Percentiles rank a stretch among this genome's conserved stretches.
Evolutionary conservation across 2,888 invertebrate species (phyloP).

Genomic region (Stenotaenia linearis): DNA sequence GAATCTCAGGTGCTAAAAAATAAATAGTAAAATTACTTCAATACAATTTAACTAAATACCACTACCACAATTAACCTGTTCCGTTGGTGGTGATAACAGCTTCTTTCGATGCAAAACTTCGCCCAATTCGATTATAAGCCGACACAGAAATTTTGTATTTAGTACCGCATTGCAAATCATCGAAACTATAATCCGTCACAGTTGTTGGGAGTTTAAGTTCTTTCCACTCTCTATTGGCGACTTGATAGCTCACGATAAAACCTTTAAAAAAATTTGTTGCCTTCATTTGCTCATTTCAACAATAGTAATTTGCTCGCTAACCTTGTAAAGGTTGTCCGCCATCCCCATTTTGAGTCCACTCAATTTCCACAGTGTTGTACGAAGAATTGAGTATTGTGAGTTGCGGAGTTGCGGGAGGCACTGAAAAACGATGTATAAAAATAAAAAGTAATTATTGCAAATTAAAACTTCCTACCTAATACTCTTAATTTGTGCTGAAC

Average conservation of each 20-base stretch:
- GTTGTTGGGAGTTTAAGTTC: conserved; percentile 34
- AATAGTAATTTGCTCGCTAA: neutral
- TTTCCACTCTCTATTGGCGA: conserved; percentile 45
- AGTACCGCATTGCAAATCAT: conserved; percentile 34
- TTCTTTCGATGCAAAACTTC: conserved; percentile 28
- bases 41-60: neutral
- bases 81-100: conserved; percentile 32
- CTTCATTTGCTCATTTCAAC: too few species aligned
- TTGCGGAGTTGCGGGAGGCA: conserved; percentile 24
- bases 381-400: conserved; percentile 17
- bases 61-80: conserved; percentile 27
- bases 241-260: conserved; percentile 44
- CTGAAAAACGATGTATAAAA: too few species aligned
- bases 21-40: neutral
- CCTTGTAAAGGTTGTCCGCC: conserved; percentile 32
- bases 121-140: conserved; percentile 34
- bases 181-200: conserved; percentile 13
- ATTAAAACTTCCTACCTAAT: neutral
- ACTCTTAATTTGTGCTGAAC: conserved; percentile 15
- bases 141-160: conserved; percentile 31
- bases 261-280: conserved; percentile 33
- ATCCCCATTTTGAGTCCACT: conserved; percentile 30
- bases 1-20: conserved; percentile 22
- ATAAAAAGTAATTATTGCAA: neutral
- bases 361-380: neutral